Evolutionary conservation across 1,140 invertebrate genomes (phyloP).

Genomic region (Brachionus paranguensis): DNA sequence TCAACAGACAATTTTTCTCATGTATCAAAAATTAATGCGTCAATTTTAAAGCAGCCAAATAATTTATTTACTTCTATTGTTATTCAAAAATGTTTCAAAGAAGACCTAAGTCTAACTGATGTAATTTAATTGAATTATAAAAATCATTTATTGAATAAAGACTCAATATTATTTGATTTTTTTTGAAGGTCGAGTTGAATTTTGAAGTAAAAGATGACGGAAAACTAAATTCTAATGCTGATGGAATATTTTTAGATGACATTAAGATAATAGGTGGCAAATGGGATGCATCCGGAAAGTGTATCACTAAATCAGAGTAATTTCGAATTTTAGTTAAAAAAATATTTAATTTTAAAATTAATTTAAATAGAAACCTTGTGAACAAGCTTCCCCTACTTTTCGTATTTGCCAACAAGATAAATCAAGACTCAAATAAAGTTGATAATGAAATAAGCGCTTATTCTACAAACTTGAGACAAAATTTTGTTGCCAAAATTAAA

Average conservation of each 20-base stretch:
- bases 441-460: neutral
- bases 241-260: neutral
- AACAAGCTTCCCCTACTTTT: neutral
- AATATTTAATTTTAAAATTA: neutral
- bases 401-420: neutral
- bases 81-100: constrained; percentile 14
- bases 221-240: neutral
- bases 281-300: neutral
- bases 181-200: constrained; percentile 1
- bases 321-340: neutral
- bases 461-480: neutral
- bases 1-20: neutral
- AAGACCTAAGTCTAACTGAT: neutral
- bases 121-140: neutral
- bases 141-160: too few relatives aligned
- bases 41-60: constrained; percentile 12
- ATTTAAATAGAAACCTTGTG: neutral
- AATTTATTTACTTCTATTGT: neutral
- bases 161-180: neutral
- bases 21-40: neutral
- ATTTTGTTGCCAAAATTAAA: neutral
- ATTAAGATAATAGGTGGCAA: neutral
- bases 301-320: constrained; percentile 2
- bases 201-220: constrained; percentile 18
- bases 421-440: neutral